phyloP scores from a whole-genome alignment of 2,888 invertebrate species.

The Tachina fera region DNA sequence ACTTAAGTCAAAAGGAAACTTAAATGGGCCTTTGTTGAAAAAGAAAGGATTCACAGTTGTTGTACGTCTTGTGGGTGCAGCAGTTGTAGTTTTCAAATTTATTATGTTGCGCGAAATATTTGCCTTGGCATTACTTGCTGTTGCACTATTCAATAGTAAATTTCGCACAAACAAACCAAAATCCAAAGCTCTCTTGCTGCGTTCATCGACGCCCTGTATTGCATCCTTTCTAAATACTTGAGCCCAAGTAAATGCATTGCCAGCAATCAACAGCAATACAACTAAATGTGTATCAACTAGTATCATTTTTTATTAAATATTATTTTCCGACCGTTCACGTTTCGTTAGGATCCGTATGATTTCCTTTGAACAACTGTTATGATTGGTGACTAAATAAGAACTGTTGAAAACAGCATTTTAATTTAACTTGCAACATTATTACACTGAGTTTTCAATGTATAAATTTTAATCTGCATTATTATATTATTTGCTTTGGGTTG shows the following conservation, averaged over 20 bases:
- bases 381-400: conserved; percentile 68
- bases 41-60: conserved; percentile 56
- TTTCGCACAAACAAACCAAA: conserved; percentile 77
- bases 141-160: conserved; percentile 77
- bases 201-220: conserved; percentile 22
- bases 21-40: conserved; percentile 52
- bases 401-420: conserved; percentile 51
- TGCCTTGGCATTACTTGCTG: conserved; percentile 75
- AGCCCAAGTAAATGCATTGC: conserved; percentile 28
- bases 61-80: conserved; percentile 34
- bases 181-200: conserved; percentile 76
- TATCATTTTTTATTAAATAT: conserved; percentile 43
- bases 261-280: conserved; percentile 40
- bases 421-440: conserved; percentile 37
- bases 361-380: conserved; percentile 61
- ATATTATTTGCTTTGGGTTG: conserved; percentile 13
- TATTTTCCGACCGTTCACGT: not conserved
- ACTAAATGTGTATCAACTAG: conserved; percentile 42
- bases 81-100: conserved; percentile 52
- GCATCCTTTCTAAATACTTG: conserved; percentile 18
- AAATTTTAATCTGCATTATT: not conserved
- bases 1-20: conserved; percentile 64
- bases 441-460: conserved; percentile 37
- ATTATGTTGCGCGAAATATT: conserved; percentile 61
- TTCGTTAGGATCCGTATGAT: conserved; percentile 18